Conservation (phyloP, 2,113 vertebrate genomes). For the Oncorhynchus mykiss region DNA sequence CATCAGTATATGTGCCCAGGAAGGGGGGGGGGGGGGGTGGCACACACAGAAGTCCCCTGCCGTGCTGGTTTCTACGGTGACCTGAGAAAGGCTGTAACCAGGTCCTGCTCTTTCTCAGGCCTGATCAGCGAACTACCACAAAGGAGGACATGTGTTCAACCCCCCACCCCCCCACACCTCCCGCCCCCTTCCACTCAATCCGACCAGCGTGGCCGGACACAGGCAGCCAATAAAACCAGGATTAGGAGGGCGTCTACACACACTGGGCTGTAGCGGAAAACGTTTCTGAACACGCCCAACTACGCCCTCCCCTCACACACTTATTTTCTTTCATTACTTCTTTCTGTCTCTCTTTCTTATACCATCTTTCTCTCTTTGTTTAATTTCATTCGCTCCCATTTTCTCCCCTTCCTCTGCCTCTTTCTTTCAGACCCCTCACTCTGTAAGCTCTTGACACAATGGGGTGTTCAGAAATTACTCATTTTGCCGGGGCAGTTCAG, state of each 20-base stretch:
- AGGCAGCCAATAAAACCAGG: conserved; percentile 84
- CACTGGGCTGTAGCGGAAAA: conserved; percentile 72
- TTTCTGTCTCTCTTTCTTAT: conserved; percentile 46
- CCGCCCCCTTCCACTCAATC: conserved; percentile 68
- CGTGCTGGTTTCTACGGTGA: conserved; percentile 94
- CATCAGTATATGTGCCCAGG: conserved; percentile 40
- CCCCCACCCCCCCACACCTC: conserved; percentile 43
- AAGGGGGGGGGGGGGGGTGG: conserved; percentile 29
- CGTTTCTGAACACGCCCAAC: conserved; percentile 75
- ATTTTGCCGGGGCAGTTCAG: conserved; percentile 59
- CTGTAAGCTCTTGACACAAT: conserved; percentile 74
- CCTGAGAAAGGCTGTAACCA: conserved; percentile 91
- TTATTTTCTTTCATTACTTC: conserved; percentile 60
- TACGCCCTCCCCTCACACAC: conserved; percentile 69
- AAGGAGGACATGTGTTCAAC: conserved; percentile 91
- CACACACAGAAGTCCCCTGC: conserved; percentile 86
- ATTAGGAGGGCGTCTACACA: conserved; percentile 79
- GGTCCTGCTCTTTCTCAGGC: conserved; percentile 94
- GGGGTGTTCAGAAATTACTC: conserved; percentile 72
- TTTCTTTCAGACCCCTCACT: conserved; percentile 54
- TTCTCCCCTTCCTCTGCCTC: conserved; percentile 57
- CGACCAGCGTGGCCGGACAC: conserved; percentile 75
- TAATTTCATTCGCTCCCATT: conserved; percentile 56
- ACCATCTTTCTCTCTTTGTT: conserved; percentile 61
- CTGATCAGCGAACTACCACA: conserved; percentile 80